Percentiles rank a stretch among this genome's conserved stretches.
Conservation (phyloP, 2,113 vertebrate species). For the Taurulus bubalis region DNA sequence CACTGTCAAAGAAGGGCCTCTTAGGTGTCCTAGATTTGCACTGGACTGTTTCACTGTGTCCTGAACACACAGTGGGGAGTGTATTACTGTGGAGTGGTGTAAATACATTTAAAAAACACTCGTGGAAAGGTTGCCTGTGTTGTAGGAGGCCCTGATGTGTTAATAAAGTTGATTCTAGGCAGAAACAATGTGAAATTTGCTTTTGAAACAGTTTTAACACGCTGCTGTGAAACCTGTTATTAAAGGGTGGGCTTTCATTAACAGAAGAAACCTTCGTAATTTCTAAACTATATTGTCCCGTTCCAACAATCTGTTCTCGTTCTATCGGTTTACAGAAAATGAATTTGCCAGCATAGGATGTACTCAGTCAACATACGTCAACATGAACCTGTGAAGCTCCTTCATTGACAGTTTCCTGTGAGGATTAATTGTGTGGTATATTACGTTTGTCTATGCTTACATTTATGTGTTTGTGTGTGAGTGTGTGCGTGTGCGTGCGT, state of each 20-base stretch:
- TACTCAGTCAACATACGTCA: conserved; percentile 41
- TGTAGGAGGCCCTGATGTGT: background rate
- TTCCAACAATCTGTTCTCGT: conserved; percentile 40
- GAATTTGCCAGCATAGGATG: too few relatives aligned
- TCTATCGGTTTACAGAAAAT: conserved; percentile 41
- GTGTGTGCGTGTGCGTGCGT: conserved; percentile 16
- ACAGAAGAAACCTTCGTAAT: background rate
- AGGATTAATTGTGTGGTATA: conserved; percentile 25
- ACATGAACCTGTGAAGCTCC: conserved; percentile 7
- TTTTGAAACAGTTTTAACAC: conserved; percentile 31
- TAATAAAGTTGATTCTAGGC: background rate
- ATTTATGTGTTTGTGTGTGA: conserved; percentile 27
- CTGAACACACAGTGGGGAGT: conserved; percentile 5
- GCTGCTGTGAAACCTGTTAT: conserved; percentile 9
- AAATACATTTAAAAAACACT: background rate
- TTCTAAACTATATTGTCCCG: conserved; percentile 2
- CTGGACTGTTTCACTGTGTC: conserved; percentile 46
- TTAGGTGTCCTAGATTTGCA: conserved; percentile 62
- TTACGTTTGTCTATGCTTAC: background rate
- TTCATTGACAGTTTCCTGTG: conserved; percentile 16
- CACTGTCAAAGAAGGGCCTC: conserved; percentile 33
- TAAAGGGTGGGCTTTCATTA: conserved; percentile 5
- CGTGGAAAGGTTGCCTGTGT: background rate
- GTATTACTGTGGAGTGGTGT: background rate
- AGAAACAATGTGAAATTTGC: background rate